Evolutionary conservation across 2,113 vertebrate genomes (phyloP).

Genomic region (Anseranas semipalmata): DNA sequence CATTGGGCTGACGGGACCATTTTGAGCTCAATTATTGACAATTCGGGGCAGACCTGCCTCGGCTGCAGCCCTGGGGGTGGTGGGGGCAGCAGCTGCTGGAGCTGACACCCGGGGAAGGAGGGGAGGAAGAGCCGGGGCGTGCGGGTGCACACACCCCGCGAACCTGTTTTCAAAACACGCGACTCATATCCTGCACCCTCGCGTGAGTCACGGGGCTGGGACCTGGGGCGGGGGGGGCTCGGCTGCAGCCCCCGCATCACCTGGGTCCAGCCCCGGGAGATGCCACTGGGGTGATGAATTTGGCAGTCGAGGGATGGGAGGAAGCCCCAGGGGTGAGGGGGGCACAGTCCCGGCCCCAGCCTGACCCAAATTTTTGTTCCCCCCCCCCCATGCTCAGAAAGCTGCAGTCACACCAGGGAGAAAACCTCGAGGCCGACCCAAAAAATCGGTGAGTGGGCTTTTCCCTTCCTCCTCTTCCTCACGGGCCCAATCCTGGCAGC

Average conservation of each 20-base stretch:
- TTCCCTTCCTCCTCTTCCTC: neutral
- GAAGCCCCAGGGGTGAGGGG: neutral
- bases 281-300: constrained; percentile 38
- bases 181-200: constrained; percentile 73
- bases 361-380: neutral
- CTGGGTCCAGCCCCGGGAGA: neutral
- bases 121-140: neutral
- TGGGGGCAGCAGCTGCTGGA: rapidly evolving
- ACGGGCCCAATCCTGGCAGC: neutral
- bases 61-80: neutral
- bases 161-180: constrained; percentile 33
- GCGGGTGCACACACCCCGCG: neutral
- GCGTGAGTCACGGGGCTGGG: constrained; percentile 67
- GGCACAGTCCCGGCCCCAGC: neutral
- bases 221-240: neutral
- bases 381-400: constrained; percentile 78
- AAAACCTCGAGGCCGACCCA: constrained; percentile 93
- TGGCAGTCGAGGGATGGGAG: neutral
- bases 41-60: neutral
- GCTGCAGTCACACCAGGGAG: constrained; percentile 82
- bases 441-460: constrained; percentile 86
- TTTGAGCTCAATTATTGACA: neutral
- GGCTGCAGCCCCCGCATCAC: neutral
- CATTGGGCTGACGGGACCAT: rapidly evolving
- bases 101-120: neutral